These are phyloP conservation scores for Salvator merianae DNA, from an alignment of 2,113 vertebrate species.

Conservation along the genomic window DNA sequence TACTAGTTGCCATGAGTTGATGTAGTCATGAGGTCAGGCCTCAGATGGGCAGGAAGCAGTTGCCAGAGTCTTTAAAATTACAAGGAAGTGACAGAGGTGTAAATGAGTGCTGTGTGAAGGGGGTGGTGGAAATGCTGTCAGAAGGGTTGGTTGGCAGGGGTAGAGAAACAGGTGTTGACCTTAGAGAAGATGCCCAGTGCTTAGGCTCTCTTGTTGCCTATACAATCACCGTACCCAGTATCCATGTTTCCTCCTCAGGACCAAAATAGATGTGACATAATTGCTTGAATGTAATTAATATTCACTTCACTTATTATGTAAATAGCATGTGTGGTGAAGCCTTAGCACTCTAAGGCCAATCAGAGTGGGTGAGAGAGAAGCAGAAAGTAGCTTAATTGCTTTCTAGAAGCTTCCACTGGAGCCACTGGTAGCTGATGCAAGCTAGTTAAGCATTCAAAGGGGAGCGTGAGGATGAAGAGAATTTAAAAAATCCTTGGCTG, in stretches of 20 bases:
- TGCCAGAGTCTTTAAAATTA: background rate
- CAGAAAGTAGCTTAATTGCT: no score
- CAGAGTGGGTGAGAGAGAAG: no score
- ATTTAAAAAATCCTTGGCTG: no score
- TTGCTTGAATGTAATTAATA: background rate
- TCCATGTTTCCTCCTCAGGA: background rate
- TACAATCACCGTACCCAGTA: background rate
- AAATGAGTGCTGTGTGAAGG: background rate
- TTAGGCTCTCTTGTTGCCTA: background rate
- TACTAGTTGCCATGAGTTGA: background rate
- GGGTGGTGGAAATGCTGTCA: background rate
- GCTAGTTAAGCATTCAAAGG: no score
- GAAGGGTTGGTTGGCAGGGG: background rate
- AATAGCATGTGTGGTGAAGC: no score
- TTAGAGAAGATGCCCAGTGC: background rate
- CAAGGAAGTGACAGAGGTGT: background rate
- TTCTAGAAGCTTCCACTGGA: no score
- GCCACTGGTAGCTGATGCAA: no score
- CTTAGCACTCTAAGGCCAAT: no score
- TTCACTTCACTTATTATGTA: no score
- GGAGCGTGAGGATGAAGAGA: no score
- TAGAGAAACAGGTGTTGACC: background rate
- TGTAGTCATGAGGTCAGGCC: background rate
- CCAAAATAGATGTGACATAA: background rate
- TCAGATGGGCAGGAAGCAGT: background rate